These are phyloP conservation scores for Felis catus DNA, from an alignment of 2,113 vertebrate genomes.

Conservation along the genomic window F.catus_Fca126_mat1.0 CM031426.1:35261501-35262000, in stretches of 20 bases:
- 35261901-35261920: accelerated
- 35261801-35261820: background rate
- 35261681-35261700: conserved; percentile 96
- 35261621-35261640: accelerated
- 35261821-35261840: conserved; percentile 91
- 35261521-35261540: background rate
- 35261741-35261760: conserved; percentile 90
- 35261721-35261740: conserved; percentile 99
- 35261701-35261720: conserved; percentile 97
- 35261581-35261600: background rate
- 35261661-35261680: conserved; percentile 96
- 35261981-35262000: background rate
- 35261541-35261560: background rate
- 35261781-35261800: accelerated
- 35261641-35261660: background rate
- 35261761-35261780: accelerated
- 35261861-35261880: conserved; percentile 95
- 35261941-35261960: background rate
- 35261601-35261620: background rate
- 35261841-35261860: conserved; percentile 93
- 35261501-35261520: conserved; percentile 77
- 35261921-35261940: background rate
- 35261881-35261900: conserved; percentile 91
- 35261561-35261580: no score
- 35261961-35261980: background rate